These are phyloP conservation scores for Drosophila nannoptera DNA, from an alignment of 1,140 invertebrate species.

Conservation along the genomic window DNA sequence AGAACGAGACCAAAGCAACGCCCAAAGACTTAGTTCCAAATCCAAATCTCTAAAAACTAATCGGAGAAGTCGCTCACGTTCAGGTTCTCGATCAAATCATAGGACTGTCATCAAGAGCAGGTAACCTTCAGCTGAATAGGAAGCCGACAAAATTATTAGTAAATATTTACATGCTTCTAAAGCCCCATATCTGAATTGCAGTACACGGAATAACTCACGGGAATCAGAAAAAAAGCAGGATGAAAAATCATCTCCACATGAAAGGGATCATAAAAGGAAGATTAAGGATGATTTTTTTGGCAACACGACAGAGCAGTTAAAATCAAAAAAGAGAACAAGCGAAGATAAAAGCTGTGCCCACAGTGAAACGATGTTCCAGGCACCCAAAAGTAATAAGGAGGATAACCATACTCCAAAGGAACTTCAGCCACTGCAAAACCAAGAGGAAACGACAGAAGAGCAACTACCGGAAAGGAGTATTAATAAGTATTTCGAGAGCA, in stretches of 20 bases:
- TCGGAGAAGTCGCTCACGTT: slow-evolving; percentile 32
- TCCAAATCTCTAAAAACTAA: background rate
- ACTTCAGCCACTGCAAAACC: background rate
- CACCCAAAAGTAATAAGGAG: background rate
- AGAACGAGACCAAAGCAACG: background rate
- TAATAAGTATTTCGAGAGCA: slow-evolving; percentile 15
- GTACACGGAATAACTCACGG: background rate
- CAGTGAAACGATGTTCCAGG: background rate
- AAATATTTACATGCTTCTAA: slow-evolving; percentile 5
- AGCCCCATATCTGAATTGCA: slow-evolving; percentile 12
- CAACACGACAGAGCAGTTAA: background rate
- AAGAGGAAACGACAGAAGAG: background rate
- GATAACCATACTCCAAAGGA: background rate
- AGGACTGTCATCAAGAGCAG: slow-evolving; percentile 8
- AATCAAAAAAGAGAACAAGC: background rate
- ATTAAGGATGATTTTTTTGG: slow-evolving; percentile 3
- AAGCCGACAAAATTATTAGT: background rate
- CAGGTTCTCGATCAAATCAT: slow-evolving; percentile 18
- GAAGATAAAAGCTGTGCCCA: background rate
- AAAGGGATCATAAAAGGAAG: background rate
- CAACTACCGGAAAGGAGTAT: background rate
- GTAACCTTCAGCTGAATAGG: slow-evolving; percentile 19
- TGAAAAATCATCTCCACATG: background rate
- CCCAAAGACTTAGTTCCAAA: background rate
- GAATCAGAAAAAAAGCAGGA: background rate